Conservation (phyloP, 2,888 invertebrate species). For the Sminthurides aquaticus region DNA sequence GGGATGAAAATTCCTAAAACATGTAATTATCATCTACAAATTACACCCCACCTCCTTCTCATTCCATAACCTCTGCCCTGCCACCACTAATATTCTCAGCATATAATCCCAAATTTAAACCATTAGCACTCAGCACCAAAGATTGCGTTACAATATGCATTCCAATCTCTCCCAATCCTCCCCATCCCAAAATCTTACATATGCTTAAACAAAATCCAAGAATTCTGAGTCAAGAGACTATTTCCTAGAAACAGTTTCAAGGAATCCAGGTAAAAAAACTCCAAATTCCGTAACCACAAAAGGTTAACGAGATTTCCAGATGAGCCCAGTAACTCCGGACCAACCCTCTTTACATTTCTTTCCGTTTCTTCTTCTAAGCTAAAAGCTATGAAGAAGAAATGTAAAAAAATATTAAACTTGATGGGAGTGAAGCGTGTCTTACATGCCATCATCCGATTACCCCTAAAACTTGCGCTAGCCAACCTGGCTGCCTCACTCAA, state of each 20-base stretch:
- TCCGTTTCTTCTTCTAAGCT: too few relatives aligned
- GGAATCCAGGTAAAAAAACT: too few relatives aligned
- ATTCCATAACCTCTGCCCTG: background rate
- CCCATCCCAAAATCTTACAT: background rate
- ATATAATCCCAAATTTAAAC: too few relatives aligned
- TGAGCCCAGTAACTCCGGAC: background rate
- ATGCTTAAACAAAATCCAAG: background rate
- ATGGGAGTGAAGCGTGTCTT: too few relatives aligned
- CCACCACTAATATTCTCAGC: too few relatives aligned
- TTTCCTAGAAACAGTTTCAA: too few relatives aligned
- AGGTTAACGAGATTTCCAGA: slow-evolving; percentile 36
- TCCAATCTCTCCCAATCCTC: background rate
- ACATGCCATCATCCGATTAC: background rate
- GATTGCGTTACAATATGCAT: background rate
- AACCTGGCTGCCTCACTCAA: background rate
- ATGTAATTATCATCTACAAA: slow-evolving; percentile 9
- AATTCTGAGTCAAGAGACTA: too few relatives aligned
- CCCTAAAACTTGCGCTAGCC: background rate
- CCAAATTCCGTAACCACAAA: slow-evolving; percentile 20
- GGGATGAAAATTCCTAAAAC: slow-evolving; percentile 6
- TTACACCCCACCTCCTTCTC: background rate
- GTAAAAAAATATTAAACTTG: too few relatives aligned
- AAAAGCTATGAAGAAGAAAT: too few relatives aligned
- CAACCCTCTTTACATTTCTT: too few relatives aligned
- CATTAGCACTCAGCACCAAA: background rate